Base-by-base conservation (phyloP, 1,140 invertebrate species). In the Steinernema khuongi region DNA sequence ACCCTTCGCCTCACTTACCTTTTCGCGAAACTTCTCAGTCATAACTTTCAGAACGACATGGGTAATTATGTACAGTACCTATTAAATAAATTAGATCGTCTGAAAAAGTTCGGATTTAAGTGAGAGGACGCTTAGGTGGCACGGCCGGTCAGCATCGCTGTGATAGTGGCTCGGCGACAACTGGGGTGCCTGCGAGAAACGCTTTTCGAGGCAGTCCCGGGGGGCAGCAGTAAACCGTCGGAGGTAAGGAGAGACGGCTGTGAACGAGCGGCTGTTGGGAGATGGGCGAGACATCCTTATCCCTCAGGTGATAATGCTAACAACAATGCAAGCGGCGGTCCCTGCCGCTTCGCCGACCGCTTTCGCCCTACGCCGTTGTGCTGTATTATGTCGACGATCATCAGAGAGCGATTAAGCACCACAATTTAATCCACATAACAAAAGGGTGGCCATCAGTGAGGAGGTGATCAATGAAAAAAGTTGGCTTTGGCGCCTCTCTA, bases 151-250 rank as follows among this genome's bases (percentile, higher is more conserved):
- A 60, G 4, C 4, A 22, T 4, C 14, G 26, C 26, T 60, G 50
- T 60, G 7, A 14, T 60, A 60, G 22, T 60, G 4, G 50, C 26
- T 22, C 7, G 11, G 26, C 14, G 50, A 60, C 50, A 22, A 60
- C 50, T 60, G 50, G 50, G 19, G 50, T n/a, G 50, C 14, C 4
- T 7, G n/a, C 36, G 36, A 22, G 50, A 22, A n/a, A 60, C 26
- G 26, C 50, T 60, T 60, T 60, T 60, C 50, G 50, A 60, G 50
- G 50, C 50, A 60, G 50, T 60, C n/a, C n/a, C 50, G 50, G 50
- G 26, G 11, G 14, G 50, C 50, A 60, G 50, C 50, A 60, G 50
- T 60, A 60, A 60, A 26, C 50, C 26, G 4, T 60, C 11, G 50
- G 50, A 60, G 50, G 50, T 60, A 60, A 60, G 50, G 50, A 17